A percentile compares a stretch with the other conserved stretches of the same genome.
These are phyloP conservation scores for Hymenopus coronatus DNA, from an alignment of 2,888 invertebrate genomes.

Conservation along the genomic window DNA sequence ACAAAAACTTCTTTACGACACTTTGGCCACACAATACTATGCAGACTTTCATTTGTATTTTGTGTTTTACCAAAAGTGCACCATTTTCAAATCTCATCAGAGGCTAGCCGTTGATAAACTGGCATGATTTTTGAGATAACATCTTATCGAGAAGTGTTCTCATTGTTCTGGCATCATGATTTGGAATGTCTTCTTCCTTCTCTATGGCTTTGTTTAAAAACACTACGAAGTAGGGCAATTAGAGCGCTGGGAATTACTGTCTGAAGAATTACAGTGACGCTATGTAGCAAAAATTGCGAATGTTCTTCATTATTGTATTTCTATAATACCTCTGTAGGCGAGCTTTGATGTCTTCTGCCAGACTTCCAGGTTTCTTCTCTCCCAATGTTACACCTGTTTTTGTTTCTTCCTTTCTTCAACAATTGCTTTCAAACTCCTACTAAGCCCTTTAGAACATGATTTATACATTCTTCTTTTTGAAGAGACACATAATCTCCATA, in stretches of 20 bases:
- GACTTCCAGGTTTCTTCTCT: constrained; percentile 12
- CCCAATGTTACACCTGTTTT: neutral
- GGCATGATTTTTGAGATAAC: neutral
- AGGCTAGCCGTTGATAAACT: neutral
- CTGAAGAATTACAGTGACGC: neutral
- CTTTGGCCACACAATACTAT: too few relatives aligned
- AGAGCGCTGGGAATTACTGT: neutral
- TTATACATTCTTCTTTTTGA: constrained; percentile 30
- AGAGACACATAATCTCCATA: constrained; percentile 13
- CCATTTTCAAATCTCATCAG: neutral
- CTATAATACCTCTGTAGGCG: constrained; percentile 15
- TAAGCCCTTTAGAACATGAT: constrained; percentile 28
- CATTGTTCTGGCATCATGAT: neutral
- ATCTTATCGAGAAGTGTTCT: neutral
- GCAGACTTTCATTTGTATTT: neutral
- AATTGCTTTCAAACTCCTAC: constrained; percentile 13
- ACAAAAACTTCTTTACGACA: too few relatives aligned
- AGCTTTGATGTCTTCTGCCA: neutral
- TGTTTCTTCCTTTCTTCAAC: constrained; percentile 10
- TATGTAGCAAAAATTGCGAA: neutral
- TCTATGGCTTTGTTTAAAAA: neutral
- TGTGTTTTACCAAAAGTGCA: constrained; percentile 2
- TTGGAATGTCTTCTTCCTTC: neutral
- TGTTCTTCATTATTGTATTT: neutral
- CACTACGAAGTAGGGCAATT: neutral